These are phyloP conservation scores for Sympetrum striolatum DNA, from an alignment of 2,888 invertebrate species.

Conservation along the genomic window DNA sequence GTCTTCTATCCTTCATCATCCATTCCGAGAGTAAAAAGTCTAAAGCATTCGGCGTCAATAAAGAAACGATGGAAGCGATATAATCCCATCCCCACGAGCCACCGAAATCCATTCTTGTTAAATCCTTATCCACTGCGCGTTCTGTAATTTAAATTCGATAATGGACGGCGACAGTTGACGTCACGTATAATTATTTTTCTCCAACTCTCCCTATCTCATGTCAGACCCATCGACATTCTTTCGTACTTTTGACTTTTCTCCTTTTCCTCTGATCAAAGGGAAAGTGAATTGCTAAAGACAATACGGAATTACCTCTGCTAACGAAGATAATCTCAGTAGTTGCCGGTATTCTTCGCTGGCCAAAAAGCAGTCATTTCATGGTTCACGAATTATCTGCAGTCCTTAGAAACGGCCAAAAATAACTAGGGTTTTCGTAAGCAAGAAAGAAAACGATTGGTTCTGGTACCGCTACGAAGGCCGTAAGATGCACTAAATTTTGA, in stretches of 20 bases:
- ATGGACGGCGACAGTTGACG: conserved; percentile 10
- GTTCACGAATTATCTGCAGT: too few relatives aligned
- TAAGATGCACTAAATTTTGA: too few relatives aligned
- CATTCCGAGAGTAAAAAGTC: not conserved
- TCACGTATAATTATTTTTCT: not conserved
- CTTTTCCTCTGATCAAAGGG: not conserved
- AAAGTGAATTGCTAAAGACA: not conserved
- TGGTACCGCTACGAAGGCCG: too few relatives aligned
- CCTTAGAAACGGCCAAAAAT: not conserved
- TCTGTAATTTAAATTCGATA: conserved; percentile 15
- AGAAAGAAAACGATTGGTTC: too few relatives aligned
- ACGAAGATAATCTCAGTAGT: not conserved
- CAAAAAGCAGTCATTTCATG: too few relatives aligned
- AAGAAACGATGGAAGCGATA: not conserved
- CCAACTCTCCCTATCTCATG: not conserved
- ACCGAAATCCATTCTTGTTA: conserved; percentile 14
- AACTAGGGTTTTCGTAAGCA: not conserved
- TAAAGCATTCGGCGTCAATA: not conserved
- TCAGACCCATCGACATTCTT: not conserved
- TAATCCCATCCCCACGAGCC: not conserved
- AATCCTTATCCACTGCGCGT: conserved; percentile 17
- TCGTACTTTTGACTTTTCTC: not conserved
- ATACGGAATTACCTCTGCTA: not conserved
- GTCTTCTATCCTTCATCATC: not conserved
- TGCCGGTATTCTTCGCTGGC: too few relatives aligned